Percentiles rank a stretch among this genome's conserved stretches.
Evolutionary conservation across 2,888 invertebrate genomes (phyloP).

Genomic region (Zeuzera pyrina): DNA sequence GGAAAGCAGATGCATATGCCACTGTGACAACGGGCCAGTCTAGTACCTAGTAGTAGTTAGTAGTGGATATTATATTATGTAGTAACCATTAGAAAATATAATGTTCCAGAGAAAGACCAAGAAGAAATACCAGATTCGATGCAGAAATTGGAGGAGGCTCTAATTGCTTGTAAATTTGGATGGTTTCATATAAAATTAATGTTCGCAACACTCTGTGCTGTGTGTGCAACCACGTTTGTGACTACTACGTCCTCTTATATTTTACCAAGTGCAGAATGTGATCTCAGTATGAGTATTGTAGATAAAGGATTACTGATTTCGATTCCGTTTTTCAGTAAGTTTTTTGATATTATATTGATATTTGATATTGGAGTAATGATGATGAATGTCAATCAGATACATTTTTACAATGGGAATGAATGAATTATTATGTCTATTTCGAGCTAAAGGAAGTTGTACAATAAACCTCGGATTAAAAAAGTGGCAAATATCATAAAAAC

Average conservation of each 20-base stretch:
- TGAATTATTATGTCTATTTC: no score
- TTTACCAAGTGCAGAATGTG: conserved; percentile 40
- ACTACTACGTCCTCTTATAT: conserved; percentile 38
- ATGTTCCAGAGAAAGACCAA: conserved; percentile 11
- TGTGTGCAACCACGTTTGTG: conserved; percentile 26
- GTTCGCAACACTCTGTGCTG: conserved; percentile 26
- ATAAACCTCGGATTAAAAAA: no score
- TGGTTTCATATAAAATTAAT: conserved; percentile 32
- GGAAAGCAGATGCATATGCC: no score
- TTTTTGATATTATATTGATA: not conserved
- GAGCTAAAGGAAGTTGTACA: no score
- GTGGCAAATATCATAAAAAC: no score
- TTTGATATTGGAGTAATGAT: no score
- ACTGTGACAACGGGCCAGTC: no score
- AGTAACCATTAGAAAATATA: no score
- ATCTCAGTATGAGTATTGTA: conserved; percentile 35
- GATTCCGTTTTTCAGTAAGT: conserved; percentile 39
- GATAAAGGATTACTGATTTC: conserved; percentile 37
- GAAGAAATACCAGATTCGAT: conserved; percentile 25
- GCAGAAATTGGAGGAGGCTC: conserved; percentile 35
- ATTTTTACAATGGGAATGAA: no score
- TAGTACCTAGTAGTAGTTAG: no score
- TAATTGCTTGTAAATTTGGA: conserved; percentile 35
- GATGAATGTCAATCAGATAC: no score
- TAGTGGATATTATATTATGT: no score